Conservation (phyloP, 2,113 vertebrate species). For the Oplegnathus fasciatus region DNA sequence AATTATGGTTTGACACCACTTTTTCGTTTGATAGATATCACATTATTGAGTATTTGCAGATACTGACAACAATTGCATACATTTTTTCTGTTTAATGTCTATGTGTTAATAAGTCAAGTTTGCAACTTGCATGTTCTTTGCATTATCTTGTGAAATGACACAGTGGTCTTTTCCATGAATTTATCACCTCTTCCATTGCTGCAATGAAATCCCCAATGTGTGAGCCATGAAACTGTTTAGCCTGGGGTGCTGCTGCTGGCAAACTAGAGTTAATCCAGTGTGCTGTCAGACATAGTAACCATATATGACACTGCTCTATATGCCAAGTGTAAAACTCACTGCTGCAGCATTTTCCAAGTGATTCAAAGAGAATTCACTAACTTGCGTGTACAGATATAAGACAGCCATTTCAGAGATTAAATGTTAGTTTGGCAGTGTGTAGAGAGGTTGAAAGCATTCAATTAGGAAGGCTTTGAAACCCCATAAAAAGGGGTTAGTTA, state of each 20-base stretch:
- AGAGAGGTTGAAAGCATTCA: neutral
- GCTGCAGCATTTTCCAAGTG: neutral
- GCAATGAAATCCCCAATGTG: neutral
- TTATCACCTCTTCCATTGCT: neutral
- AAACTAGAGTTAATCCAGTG: conserved; percentile 4
- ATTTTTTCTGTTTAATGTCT: neutral
- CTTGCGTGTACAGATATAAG: neutral
- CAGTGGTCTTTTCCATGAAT: neutral
- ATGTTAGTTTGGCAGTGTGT: neutral
- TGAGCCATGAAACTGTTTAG: neutral
- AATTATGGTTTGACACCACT: neutral
- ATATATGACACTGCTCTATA: neutral
- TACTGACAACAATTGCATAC: neutral
- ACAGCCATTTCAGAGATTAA: neutral
- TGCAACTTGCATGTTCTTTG: neutral
- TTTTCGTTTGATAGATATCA: neutral
- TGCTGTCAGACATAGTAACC: conserved; percentile 1
- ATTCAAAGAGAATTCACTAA: neutral
- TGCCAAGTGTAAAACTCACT: neutral
- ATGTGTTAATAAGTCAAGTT: neutral
- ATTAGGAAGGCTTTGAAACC: neutral
- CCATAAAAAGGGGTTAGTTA: neutral
- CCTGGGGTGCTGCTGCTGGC: conserved; percentile 17
- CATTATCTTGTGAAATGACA: neutral
- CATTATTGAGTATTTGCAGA: no score